Evolutionary conservation across 2,797 vertebrate genomes (phyloP).

Genomic region (Bovichtus diacanthus): DNA sequence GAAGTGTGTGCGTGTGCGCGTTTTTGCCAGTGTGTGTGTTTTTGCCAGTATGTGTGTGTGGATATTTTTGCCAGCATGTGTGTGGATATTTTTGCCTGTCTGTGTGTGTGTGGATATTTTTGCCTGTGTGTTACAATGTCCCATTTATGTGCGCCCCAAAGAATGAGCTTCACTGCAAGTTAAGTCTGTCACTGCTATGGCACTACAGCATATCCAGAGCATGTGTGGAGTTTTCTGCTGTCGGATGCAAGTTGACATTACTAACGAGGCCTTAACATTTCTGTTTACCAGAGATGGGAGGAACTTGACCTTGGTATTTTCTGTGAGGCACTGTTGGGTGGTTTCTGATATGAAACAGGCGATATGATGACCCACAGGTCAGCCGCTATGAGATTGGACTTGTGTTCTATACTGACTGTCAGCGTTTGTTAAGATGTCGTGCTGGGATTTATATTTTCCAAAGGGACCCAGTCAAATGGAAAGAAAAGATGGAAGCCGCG

Average conservation of each 20-base stretch:
- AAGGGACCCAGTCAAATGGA: slow-evolving; percentile 31
- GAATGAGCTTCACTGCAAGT: not conserved
- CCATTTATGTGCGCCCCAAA: slow-evolving; percentile 11
- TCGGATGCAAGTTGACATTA: slow-evolving; percentile 27
- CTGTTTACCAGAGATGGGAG: slow-evolving; percentile 52
- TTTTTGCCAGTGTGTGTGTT: no score
- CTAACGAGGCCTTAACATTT: slow-evolving; percentile 55
- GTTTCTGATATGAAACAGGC: slow-evolving; percentile 58
- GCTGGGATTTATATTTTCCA: slow-evolving; percentile 57
- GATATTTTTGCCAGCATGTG: no score
- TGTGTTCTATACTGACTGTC: slow-evolving; percentile 46
- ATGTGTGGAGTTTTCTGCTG: slow-evolving; percentile 1
- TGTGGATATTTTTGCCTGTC: slow-evolving; percentile 28
- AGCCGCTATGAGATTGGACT: slow-evolving; percentile 55
- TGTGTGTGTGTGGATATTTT: slow-evolving; percentile 28
- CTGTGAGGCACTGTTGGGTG: slow-evolving; percentile 33
- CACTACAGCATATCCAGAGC: slow-evolving; percentile 11
- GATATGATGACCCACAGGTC: slow-evolving; percentile 57
- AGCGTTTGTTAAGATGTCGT: slow-evolving; percentile 53
- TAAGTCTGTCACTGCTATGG: slow-evolving; percentile 22
- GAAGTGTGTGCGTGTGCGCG: no score
- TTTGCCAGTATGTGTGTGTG: no score
- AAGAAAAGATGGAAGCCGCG: slow-evolving; percentile 45
- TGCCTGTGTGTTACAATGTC: slow-evolving; percentile 6
- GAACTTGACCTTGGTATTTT: slow-evolving; percentile 53